Conservation (phyloP, 1,140 invertebrate genomes). For the Heterodera carotae region DNA sequence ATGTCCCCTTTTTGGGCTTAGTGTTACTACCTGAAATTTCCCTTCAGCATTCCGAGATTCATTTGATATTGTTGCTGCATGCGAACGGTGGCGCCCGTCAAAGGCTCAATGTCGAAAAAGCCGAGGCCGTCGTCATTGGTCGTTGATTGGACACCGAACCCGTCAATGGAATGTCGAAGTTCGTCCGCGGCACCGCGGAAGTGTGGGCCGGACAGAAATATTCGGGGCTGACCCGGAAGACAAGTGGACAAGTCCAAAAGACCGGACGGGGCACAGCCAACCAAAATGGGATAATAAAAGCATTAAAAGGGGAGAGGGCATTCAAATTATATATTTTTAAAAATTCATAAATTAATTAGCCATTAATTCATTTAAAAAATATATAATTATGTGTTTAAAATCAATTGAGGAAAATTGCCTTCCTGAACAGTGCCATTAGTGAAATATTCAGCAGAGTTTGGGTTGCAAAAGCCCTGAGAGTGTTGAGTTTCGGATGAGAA, state of each 20-base stretch:
- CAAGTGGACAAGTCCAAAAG: slow-evolving; percentile 56
- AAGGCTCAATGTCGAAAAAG: slow-evolving; percentile 57
- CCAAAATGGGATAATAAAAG: neutral
- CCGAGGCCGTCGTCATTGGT: slow-evolving; percentile 44
- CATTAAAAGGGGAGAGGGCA: neutral
- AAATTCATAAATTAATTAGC: no score
- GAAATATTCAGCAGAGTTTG: slow-evolving; percentile 53
- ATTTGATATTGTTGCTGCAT: slow-evolving; percentile 55
- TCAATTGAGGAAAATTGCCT: slow-evolving; percentile 21
- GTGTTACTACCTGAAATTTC: slow-evolving; percentile 45
- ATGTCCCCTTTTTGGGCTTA: neutral
- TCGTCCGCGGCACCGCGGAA: slow-evolving; percentile 52
- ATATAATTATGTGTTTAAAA: no score
- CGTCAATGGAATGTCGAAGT: slow-evolving; percentile 42
- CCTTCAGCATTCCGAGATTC: slow-evolving; percentile 58
- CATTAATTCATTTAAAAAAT: no score
- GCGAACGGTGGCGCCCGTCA: slow-evolving; percentile 54
- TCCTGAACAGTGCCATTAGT: slow-evolving; percentile 51
- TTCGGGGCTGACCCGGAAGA: slow-evolving; percentile 53
- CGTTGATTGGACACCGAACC: slow-evolving; percentile 35
- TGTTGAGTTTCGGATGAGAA: slow-evolving; percentile 44
- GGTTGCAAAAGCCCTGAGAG: slow-evolving; percentile 59
- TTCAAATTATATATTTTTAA: no score
- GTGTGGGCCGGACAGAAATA: slow-evolving; percentile 59
- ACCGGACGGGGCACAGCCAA: slow-evolving; percentile 55